Evolutionary conservation across 2,888 invertebrate species (phyloP).

Genomic region (Galeopsomyia nigrocyanea): DNA sequence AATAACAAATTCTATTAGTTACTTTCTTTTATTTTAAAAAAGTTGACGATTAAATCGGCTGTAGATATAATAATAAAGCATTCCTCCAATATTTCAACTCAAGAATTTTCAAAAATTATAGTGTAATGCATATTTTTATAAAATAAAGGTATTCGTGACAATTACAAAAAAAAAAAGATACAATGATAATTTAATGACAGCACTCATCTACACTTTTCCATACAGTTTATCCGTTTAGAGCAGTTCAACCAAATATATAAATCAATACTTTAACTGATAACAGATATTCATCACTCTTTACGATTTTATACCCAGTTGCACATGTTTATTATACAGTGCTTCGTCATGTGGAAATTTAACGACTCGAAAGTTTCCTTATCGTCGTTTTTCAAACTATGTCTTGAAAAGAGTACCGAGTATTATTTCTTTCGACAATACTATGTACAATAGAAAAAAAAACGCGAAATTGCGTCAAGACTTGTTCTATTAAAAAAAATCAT

Average conservation of each 20-base stretch:
- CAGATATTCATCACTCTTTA: slow-evolving; percentile 34
- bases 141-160: slow-evolving; percentile 19
- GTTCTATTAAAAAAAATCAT: slow-evolving; percentile 37
- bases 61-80: too few relatives aligned
- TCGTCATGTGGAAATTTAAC: slow-evolving; percentile 36
- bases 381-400: slow-evolving; percentile 24
- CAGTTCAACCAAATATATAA: slow-evolving; percentile 35
- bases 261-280: slow-evolving; percentile 32
- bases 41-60: too few relatives aligned
- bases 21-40: too few relatives aligned
- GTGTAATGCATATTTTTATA: slow-evolving; percentile 35
- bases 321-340: slow-evolving; percentile 31
- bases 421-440: slow-evolving; percentile 39
- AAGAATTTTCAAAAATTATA: background rate
- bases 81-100: background rate
- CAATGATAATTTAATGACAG: slow-evolving; percentile 33
- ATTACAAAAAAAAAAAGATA: slow-evolving; percentile 38
- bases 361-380: slow-evolving; percentile 36
- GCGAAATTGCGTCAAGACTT: slow-evolving; percentile 30
- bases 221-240: slow-evolving; percentile 20
- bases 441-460: slow-evolving; percentile 43
- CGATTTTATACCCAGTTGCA: slow-evolving; percentile 33
- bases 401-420: slow-evolving; percentile 40
- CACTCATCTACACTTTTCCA: slow-evolving; percentile 38
- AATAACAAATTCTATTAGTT: too few relatives aligned